Conservation (phyloP, 2,797 vertebrate species). For the Myotis findleyi region DNA sequence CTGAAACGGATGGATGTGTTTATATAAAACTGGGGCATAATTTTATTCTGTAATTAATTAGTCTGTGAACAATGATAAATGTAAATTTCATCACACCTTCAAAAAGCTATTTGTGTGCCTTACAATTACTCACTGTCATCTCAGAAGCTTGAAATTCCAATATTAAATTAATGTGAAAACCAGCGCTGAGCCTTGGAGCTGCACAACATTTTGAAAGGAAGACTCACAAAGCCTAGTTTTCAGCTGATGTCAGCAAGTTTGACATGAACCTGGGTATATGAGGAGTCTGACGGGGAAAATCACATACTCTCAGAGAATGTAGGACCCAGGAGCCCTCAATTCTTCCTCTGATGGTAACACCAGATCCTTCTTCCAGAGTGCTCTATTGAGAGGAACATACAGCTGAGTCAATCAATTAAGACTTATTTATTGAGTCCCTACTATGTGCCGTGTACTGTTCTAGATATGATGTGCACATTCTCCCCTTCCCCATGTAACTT, state of each 20-base stretch:
- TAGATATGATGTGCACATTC: not conserved
- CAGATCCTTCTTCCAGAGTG: not conserved
- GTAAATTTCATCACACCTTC: conserved; percentile 4
- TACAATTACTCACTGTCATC: not conserved
- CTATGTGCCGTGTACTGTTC: not conserved
- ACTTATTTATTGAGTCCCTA: not conserved
- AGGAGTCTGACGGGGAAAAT: not conserved
- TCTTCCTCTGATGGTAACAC: not conserved
- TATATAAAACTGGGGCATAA: not conserved
- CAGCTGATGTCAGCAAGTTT: not conserved
- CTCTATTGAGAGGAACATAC: not conserved
- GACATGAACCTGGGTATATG: not conserved
- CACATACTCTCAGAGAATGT: not conserved
- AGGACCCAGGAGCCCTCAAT: not conserved
- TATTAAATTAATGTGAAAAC: conserved; percentile 48
- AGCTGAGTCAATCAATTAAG: not conserved
- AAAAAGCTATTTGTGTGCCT: not conserved
- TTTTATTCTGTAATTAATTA: conserved; percentile 52
- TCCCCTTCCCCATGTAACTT: not conserved
- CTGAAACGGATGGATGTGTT: not conserved
- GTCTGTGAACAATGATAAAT: conserved; percentile 32
- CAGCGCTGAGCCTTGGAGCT: not conserved
- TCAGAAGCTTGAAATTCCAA: not conserved
- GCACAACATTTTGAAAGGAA: not conserved
- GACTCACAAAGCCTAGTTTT: not conserved